These are phyloP conservation scores for Hippotragus niger DNA, from an alignment of 2,113 vertebrate genomes.

Conservation along the genomic window DNA sequence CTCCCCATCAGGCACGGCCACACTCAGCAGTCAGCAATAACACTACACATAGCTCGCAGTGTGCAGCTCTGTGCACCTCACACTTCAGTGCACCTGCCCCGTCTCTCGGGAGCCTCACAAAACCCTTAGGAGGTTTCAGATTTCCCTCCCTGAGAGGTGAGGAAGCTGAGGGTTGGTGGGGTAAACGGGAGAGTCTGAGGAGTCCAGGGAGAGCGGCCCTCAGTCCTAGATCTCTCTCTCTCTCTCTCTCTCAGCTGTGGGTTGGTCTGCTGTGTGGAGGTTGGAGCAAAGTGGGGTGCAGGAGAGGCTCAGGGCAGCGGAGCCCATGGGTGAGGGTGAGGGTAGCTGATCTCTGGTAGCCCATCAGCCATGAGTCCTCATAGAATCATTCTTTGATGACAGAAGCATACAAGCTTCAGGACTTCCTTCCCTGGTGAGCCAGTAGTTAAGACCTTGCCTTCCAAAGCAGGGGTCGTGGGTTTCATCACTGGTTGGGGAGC, in stretches of 20 bases:
- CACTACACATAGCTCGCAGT: not conserved
- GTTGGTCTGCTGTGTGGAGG: not conserved
- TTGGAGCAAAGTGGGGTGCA: fast-evolving
- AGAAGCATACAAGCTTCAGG: not conserved
- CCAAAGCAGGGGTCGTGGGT: not conserved
- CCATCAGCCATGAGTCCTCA: not conserved
- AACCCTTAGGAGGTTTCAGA: not conserved
- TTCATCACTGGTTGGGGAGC: not conserved
- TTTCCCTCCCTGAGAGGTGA: not conserved
- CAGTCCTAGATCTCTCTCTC: not conserved
- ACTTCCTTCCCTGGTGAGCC: not conserved
- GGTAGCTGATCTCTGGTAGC: not conserved
- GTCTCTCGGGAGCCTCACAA: not conserved
- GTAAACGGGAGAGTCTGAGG: not conserved
- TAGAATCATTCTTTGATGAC: not conserved
- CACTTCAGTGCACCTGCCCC: not conserved
- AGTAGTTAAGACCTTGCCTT: not conserved
- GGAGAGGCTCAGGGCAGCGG: fast-evolving
- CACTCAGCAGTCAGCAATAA: not conserved
- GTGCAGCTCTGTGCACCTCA: fast-evolving
- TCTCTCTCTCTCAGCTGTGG: not conserved
- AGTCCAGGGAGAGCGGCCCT: not conserved
- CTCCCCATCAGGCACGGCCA: not conserved
- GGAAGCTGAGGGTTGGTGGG: not conserved
- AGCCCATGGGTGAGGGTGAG: fast-evolving